phyloP scores from a whole-genome alignment of 2,888 invertebrate genomes.

The Perizoma affinitatum region DNA sequence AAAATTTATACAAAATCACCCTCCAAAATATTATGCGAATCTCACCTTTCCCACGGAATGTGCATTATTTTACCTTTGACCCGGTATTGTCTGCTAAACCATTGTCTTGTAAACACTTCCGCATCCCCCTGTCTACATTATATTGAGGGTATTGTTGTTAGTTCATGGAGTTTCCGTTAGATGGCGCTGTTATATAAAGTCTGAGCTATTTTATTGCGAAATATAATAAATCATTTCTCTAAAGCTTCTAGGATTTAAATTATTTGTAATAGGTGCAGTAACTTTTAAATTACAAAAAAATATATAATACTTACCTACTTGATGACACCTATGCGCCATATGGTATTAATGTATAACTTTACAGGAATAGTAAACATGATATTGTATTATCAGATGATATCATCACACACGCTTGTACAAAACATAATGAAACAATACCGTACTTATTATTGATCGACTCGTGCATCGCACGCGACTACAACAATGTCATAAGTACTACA shows the following conservation, averaged over 20 bases:
- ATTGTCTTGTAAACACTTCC: slow-evolving; percentile 73
- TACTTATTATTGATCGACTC: slow-evolving; percentile 25
- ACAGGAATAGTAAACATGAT: slow-evolving; percentile 36
- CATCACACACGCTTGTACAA: slow-evolving; percentile 46
- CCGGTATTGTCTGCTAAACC: slow-evolving; percentile 67
- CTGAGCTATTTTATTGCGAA: no score
- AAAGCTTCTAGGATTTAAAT: no score
- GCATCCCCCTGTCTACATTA: slow-evolving; percentile 57
- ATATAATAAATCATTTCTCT: no score
- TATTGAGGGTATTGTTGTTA: slow-evolving; percentile 48
- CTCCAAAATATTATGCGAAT: slow-evolving; percentile 52
- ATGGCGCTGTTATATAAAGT: slow-evolving; percentile 51
- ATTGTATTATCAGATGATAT: slow-evolving; percentile 51
- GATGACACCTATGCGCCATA: neutral
- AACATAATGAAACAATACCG: slow-evolving; percentile 35
- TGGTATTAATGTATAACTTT: neutral
- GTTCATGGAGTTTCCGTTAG: slow-evolving; percentile 53
- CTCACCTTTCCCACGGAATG: slow-evolving; percentile 60
- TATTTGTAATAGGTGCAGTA: no score
- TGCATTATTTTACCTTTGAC: slow-evolving; percentile 64
- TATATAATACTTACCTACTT: no score
- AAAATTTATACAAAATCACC: slow-evolving; percentile 74
- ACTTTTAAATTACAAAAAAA: no score
- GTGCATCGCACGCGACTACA: slow-evolving; percentile 46
- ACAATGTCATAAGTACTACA: slow-evolving; percentile 5